Evolutionary conservation across 2,797 vertebrate species (phyloP).

Genomic region (Oreochromis grahami): DNA sequence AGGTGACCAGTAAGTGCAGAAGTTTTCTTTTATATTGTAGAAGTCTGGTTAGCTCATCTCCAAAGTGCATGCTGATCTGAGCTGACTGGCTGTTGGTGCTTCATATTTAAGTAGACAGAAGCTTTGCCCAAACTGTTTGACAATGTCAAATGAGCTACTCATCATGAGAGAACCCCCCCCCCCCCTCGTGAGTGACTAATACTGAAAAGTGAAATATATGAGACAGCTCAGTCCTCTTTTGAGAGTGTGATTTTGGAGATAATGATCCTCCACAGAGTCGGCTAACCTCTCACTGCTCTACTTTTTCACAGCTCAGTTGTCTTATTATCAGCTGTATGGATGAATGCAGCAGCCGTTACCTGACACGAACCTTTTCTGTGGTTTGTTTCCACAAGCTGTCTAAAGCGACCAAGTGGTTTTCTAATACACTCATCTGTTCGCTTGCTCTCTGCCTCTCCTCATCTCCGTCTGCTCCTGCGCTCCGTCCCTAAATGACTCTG

Average conservation of each 20-base stretch:
- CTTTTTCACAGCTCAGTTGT: background rate
- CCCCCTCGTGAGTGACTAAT: background rate
- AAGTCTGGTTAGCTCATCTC: background rate
- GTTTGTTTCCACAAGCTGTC: slow-evolving; percentile 45
- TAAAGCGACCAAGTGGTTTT: slow-evolving; percentile 47
- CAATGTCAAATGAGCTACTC: background rate
- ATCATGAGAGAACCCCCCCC: background rate
- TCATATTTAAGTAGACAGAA: background rate
- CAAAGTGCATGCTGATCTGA: background rate
- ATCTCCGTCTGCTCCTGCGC: slow-evolving; percentile 24
- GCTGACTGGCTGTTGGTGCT: background rate
- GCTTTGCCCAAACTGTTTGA: background rate
- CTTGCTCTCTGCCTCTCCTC: slow-evolving; percentile 28
- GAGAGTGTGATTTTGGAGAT: background rate
- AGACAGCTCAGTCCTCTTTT: background rate
- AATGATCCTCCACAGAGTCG: background rate
- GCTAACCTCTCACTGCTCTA: background rate
- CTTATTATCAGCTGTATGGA: slow-evolving; percentile 3
- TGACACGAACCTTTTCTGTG: slow-evolving; percentile 48
- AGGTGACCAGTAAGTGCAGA: background rate
- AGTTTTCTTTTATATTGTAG: background rate
- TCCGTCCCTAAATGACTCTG: slow-evolving; percentile 45
- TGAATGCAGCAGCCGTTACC: slow-evolving; percentile 37
- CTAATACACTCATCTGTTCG: slow-evolving; percentile 34
- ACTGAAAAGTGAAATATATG: background rate